Evolutionary conservation across 2,113 vertebrate species (phyloP), one percentile per base, ranked within the genome.

Genomic region (Daphoenositta chrysoptera): DNA sequence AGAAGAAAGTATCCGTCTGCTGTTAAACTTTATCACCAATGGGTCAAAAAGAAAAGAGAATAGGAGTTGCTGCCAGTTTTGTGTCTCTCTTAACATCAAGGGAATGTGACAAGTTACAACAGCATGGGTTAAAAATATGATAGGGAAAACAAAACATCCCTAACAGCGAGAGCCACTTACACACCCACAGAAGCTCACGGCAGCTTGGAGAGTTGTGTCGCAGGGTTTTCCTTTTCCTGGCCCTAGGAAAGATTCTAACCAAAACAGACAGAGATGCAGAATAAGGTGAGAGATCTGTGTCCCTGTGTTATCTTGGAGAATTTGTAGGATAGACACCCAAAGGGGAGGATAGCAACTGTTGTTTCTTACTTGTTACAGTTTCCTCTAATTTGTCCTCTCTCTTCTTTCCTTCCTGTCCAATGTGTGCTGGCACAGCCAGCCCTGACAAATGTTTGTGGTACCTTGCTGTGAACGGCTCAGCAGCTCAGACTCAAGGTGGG

Each of bases 371-470:
- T 76, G 27, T 60, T 44, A 57, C 0, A 2, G 14, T 64, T 72
- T 79, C n/a, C 35, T 66, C 47, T 45, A 6, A 42, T 37, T 50
- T 85, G 40, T 65, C 21, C 53, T 56, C 48, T 75, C 33, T 60
- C 45, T 42, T 56, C 23, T 45, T 73, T 51, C 14, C 45, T 37
- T 58, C 35, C 69, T 27, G 28, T 13, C n/a, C 30, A 18, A 3
- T 1, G 17, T 1, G 3, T 3, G 3, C 37, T 44, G 77, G 21
- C 73, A 31, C 45, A 64, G 39, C 56, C 73, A 56, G 51, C 31
- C 39, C 40, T 0, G 0, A 23, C 39, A 45, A 42, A 66, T 11
- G 6, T 79, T 60, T 45, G 63, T 1, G 0, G n/a, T n/a, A 28
- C 69, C 40, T 60, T 0, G 0, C 65, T 61, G 80, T 20, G 58